These are phyloP conservation scores for Leucoraja ocellata DNA, from an alignment of 2,797 vertebrate species.

Conservation along the genomic window DNA sequence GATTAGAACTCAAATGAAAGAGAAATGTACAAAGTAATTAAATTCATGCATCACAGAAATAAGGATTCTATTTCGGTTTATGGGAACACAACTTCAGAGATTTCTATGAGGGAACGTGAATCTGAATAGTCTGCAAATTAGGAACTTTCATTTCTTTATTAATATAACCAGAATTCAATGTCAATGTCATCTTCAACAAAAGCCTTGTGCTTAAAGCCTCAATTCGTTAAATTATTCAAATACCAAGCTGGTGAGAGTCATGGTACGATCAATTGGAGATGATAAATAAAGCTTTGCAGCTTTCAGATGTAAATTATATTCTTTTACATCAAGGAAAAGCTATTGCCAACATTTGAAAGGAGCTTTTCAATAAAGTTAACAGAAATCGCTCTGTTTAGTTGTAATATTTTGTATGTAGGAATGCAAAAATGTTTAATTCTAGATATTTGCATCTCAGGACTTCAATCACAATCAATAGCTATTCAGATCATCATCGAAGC, in stretches of 20 bases:
- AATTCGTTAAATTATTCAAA: not conserved
- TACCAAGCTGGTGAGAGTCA: not conserved
- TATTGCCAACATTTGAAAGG: not conserved
- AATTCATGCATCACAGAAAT: not conserved
- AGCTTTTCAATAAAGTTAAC: not conserved
- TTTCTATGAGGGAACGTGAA: not conserved
- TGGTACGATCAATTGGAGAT: not conserved
- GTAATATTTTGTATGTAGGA: not conserved
- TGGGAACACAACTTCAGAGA: not conserved
- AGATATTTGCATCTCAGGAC: not conserved
- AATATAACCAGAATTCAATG: not conserved
- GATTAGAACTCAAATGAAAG: not conserved
- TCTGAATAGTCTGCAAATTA: not conserved
- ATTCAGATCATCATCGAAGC: not conserved
- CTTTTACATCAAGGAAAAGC: not conserved
- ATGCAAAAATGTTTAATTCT: not conserved
- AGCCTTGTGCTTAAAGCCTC: not conserved
- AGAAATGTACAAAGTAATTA: not conserved
- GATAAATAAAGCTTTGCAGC: not conserved
- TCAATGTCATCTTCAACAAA: not conserved
- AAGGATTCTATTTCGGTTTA: not conserved
- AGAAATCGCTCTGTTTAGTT: not conserved
- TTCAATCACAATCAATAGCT: not conserved
- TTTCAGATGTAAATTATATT: not conserved
- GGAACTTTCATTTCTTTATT: not conserved